Evolutionary conservation across 1,140 invertebrate genomes (phyloP).

Genomic region (Trichoplusia ni): DNA sequence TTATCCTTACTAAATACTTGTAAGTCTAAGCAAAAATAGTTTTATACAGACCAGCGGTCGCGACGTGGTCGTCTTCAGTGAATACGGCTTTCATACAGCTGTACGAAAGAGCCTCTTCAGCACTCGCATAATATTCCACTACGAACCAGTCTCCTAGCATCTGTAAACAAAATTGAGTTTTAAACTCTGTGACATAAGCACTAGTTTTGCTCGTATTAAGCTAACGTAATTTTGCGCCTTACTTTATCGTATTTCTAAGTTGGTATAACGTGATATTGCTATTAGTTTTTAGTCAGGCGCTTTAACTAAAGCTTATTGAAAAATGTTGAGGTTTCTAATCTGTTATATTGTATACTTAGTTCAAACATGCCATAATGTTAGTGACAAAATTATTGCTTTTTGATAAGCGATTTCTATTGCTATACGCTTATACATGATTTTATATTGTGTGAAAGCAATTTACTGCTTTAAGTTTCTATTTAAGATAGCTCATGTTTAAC

Average conservation of each 20-base stretch:
- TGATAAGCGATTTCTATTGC: too few species aligned
- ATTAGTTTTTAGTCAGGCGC: conserved; percentile 11
- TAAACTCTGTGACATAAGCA: background rate
- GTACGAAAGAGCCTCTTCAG: conserved; percentile 90
- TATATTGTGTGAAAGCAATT: too few species aligned
- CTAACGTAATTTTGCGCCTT: background rate
- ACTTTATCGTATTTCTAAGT: background rate
- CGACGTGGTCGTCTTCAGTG: conserved; percentile 79
- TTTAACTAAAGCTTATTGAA: background rate
- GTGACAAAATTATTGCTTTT: too few species aligned
- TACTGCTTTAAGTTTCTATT: too few species aligned
- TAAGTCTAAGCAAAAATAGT: background rate
- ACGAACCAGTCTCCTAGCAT: conserved; percentile 91
- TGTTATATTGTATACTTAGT: too few species aligned
- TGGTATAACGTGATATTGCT: conserved; percentile 8
- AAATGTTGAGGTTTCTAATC: background rate
- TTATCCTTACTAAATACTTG: background rate
- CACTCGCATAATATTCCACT: conserved; percentile 93
- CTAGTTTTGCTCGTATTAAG: background rate
- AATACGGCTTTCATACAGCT: conserved; percentile 92
- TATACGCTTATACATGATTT: too few species aligned
- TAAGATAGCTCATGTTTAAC: too few species aligned
- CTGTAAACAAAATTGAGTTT: conserved; percentile 67
- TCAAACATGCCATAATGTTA: background rate
- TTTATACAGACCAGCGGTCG: conserved; percentile 52